These are phyloP conservation scores for Digitonthophagus gazella DNA, from an alignment of 2,888 invertebrate genomes.

Conservation along the genomic window DNA sequence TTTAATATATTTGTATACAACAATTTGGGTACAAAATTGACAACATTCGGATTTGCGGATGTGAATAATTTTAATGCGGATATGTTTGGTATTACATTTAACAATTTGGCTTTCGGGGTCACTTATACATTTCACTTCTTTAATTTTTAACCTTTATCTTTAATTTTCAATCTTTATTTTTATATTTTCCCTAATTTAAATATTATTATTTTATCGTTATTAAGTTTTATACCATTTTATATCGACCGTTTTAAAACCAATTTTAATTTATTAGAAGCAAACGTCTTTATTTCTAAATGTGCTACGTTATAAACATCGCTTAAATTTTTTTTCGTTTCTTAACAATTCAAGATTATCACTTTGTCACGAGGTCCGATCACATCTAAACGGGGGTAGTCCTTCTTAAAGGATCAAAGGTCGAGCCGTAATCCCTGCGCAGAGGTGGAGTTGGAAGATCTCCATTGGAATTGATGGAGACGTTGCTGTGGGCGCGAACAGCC, in stretches of 20 bases:
- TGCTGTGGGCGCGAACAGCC: constrained; percentile 48
- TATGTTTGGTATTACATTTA: constrained; percentile 19
- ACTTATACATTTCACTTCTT: constrained; percentile 11
- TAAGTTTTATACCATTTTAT: too few species aligned
- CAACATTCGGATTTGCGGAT: constrained; percentile 15
- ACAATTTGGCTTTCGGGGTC: not conserved
- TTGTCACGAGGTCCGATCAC: not conserved
- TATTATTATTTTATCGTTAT: constrained; percentile 1
- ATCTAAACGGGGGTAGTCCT: constrained; percentile 59
- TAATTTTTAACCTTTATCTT: not conserved
- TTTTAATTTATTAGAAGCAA: too few species aligned
- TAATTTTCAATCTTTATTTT: not conserved
- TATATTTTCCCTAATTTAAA: constrained; percentile 1
- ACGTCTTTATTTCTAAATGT: too few species aligned
- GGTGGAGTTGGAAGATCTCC: constrained; percentile 32
- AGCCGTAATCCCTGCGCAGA: constrained; percentile 46
- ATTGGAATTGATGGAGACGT: constrained; percentile 43
- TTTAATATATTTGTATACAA: constrained; percentile 16
- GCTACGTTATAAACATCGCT: too few species aligned
- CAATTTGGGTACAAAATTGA: constrained; percentile 26
- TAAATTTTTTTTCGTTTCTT: too few species aligned
- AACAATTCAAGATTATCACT: too few species aligned
- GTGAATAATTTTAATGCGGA: constrained; percentile 19
- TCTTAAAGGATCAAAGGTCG: constrained; percentile 53
- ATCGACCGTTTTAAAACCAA: too few species aligned